Base-by-base conservation (phyloP, 1,140 invertebrate genomes). In the Pissodes strobi region DNA sequence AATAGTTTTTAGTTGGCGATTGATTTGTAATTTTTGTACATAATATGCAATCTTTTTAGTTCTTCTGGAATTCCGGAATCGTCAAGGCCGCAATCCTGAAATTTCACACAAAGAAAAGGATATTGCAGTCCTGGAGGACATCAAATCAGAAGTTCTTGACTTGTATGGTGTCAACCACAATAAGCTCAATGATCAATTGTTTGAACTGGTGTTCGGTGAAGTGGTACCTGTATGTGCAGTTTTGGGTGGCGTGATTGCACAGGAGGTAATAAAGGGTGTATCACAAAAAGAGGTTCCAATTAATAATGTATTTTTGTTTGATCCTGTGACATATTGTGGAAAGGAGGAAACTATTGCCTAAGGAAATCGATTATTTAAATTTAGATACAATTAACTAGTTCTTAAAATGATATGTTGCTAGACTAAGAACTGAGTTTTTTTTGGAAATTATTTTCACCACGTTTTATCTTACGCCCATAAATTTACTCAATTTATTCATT, bases 241-340 rank as follows among this genome's bases (percentile, higher is more conserved):
- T 15, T 84, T 98, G 0, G 97, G 97, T 5, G 96, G 95, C 43
- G 87, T 97, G 6, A 84, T 98, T 66, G 90, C 89, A 0, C 97
- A 99, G 75, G 97, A 99, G 82, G 87, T 97, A 8, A 97, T 99
- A 59, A 98, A 98, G 82, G 90, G 90, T 52, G 89, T 97, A 9
- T 95, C 94, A 18, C 88, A 91, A 68, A 90, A 93, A 74, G 94
- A 94, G 76, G 84, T 87, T 8, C 93, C 94, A 0, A 88, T 94
- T 66, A 90, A 92, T 69, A 97, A 97, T 79, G 86, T 96, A 70
- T 96, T 97, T 74, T 85, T 97, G 66, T 93, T 96, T 74, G 94
- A 95, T 81, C 90, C 93, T 57, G 80, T 88, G 1, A 88, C 87
- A 65, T 88, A 90, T 74, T 86, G 87, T 68, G 94, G 93, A 15